Evolutionary conservation across 2,888 invertebrate genomes (phyloP), one percentile per base, ranked within the genome.

Genomic region (Temnothorax ravouxi): DNA sequence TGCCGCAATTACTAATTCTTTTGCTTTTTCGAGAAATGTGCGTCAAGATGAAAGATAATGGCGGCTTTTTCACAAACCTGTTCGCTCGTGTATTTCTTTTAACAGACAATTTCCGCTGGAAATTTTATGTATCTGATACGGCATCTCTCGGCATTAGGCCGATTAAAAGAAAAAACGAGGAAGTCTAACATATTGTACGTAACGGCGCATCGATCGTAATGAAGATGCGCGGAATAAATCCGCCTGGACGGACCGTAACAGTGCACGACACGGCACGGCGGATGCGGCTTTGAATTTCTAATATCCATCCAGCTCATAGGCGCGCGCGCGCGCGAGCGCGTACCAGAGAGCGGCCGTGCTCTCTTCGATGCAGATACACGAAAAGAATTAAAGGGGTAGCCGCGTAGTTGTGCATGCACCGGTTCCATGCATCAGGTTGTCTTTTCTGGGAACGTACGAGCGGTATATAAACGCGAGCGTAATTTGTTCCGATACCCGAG

Each of bases 271-370:
- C 64, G 9, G 61, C 15, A n/a, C 64, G 9, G 61, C 75, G 52
- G 67, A 74, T 52, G 59, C 71, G 59, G 66, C 84, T 89, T 87
- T 88, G 84, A 86, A 88, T 85, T 86, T 88, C 86, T 84, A 88
- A 88, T 86, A 77, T 44, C 76, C 29, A 67, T 56, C 29, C 15
- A 72, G 47, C 64, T 62, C 21, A 75, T 34, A 44, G 38, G 61
- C 62, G 61, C 8, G 56, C 25, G n/a, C 18, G 76, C 44, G 52
- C 66, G 13, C 13, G 3, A 3, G 21, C n/a, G 80, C 34, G 76
- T 21, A 44, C 13, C 15, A 8, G 54, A 75, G 74, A 72, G 3
- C 25, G 59, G 67, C 34, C 52, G 54, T 13, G 18, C 56, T 76
- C 83, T 77, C 81, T 82, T 87, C 79, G 41, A 69, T 3, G 80